phyloP scores from a whole-genome alignment of 2,888 invertebrate species.

The Lepidocyrtoides sp. region DNA sequence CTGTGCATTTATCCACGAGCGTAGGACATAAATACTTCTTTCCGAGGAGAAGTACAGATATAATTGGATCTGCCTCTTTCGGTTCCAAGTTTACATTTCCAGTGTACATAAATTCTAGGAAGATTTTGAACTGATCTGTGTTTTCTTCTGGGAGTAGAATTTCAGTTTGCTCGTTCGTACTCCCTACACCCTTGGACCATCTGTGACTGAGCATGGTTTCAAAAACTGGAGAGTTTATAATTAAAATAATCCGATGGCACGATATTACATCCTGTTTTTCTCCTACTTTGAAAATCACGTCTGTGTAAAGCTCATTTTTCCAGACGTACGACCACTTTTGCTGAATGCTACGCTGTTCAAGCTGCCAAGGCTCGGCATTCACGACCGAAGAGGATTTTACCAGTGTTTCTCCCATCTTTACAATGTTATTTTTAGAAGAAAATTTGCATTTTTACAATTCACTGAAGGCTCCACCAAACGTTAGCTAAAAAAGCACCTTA shows the following conservation, averaged over 20 bases:
- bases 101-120: constrained; percentile 81
- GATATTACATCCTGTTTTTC: constrained; percentile 61
- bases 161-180: constrained; percentile 34
- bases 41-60: constrained; percentile 79
- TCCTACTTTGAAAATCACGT: constrained; percentile 80
- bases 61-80: constrained; percentile 69
- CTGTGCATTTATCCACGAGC: constrained; percentile 77
- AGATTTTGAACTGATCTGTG: constrained; percentile 77
- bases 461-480: neutral
- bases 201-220: constrained; percentile 83
- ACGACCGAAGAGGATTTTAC: constrained; percentile 42
- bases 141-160: constrained; percentile 82
- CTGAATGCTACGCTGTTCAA: constrained; percentile 57
- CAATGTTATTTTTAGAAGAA: neutral
- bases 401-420: constrained; percentile 80
- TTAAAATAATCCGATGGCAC: constrained; percentile 80
- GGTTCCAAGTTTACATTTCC: constrained; percentile 69
- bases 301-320: constrained; percentile 80
- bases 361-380: constrained; percentile 81
- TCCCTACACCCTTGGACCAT: constrained; percentile 64
- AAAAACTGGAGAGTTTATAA: constrained; percentile 83
- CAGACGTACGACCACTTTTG: constrained; percentile 82
- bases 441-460: neutral
- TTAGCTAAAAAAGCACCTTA: no score
- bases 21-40: constrained; percentile 83